These are phyloP conservation scores for Buteo buteo DNA, from an alignment of 2,113 vertebrate species.

Conservation along the genomic window DNA sequence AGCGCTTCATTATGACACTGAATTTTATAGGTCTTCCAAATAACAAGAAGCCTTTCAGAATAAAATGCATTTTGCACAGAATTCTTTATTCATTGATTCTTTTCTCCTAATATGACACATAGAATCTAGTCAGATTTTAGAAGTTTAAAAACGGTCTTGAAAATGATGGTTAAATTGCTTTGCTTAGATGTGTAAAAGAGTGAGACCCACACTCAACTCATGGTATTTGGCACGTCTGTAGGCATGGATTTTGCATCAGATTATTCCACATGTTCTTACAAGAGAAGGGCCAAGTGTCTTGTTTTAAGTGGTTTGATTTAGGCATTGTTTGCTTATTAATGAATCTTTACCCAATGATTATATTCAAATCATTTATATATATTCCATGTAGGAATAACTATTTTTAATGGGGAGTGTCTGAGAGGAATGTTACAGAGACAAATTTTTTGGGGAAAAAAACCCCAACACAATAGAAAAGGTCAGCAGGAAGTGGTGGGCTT, in stretches of 20 bases:
- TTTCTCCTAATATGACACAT: not conserved
- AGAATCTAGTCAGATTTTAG: not conserved
- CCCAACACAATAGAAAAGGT: not conserved
- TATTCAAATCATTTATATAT: not conserved
- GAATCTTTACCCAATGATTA: not conserved
- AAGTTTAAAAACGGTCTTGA: not conserved
- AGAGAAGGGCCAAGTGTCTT: not conserved
- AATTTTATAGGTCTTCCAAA: not conserved
- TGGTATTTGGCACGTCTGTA: not conserved
- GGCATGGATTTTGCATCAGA: not conserved
- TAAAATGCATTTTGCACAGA: not conserved
- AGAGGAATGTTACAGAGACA: not conserved
- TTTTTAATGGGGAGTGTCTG: not conserved
- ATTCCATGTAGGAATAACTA: not conserved
- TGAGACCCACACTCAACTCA: not conserved
- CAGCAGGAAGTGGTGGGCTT: not conserved
- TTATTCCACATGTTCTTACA: not conserved
- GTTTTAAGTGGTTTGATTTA: not conserved
- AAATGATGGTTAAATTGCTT: not conserved
- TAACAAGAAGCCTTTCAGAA: not conserved
- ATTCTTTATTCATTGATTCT: not conserved
- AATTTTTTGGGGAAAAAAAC: accelerated
- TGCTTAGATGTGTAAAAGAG: not conserved
- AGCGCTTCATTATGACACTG: not conserved
- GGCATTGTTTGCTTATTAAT: not conserved